A percentile compares a stretch with the other conserved stretches of the same genome.
Evolutionary conservation across 1,140 invertebrate genomes (phyloP).

Genomic region (Matsumurasca onukii): DNA sequence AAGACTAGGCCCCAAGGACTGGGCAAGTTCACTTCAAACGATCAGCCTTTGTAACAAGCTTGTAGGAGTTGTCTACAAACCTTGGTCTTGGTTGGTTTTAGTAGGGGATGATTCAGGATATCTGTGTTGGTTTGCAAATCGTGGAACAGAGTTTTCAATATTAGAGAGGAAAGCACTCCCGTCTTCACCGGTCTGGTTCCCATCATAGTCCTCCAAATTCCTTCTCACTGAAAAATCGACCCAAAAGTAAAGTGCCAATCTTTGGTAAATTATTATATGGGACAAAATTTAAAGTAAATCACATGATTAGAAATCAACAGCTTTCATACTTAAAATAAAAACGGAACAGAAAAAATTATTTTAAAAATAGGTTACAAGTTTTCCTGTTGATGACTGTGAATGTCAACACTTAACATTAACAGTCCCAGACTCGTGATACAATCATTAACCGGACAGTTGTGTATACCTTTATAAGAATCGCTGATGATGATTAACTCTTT

Average conservation of each 20-base stretch:
- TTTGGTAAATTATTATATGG: not conserved
- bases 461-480: too few relatives aligned
- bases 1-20: too few relatives aligned
- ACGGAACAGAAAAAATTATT: not conserved
- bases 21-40: too few relatives aligned
- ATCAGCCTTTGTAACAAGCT: too few relatives aligned
- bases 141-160: slow-evolving; percentile 13
- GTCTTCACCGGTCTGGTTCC: slow-evolving; percentile 1
- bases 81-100: slow-evolving; percentile 1
- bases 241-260: not conserved
- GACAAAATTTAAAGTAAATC: not conserved
- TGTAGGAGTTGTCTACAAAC: too few relatives aligned
- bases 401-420: too few relatives aligned
- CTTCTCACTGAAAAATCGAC: not conserved
- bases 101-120: not conserved
- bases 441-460: too few relatives aligned
- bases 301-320: not conserved
- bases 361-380: not conserved
- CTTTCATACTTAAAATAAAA: not conserved
- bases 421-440: too few relatives aligned
- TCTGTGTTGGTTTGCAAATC: slow-evolving; percentile 13
- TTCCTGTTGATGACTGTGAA: too few relatives aligned
- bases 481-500: too few relatives aligned
- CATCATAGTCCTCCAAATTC: not conserved
- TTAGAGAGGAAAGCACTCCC: slow-evolving; percentile 10